phyloP scores from a whole-genome alignment of 2,888 invertebrate species.

The Rotaria magnacalcarata region DNA sequence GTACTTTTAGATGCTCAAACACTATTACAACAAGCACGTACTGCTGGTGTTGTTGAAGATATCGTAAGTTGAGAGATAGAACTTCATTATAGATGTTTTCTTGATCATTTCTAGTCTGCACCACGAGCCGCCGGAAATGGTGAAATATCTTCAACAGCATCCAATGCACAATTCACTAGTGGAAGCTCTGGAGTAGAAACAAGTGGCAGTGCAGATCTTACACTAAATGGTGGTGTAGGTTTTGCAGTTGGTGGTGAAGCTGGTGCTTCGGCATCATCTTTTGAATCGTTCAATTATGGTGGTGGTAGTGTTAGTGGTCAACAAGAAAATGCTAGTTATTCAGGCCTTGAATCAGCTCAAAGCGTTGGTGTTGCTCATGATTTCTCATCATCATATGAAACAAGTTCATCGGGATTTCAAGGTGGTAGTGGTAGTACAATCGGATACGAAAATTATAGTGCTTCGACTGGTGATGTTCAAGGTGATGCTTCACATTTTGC shows the following conservation, averaged over 20 bases:
- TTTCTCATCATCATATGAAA: background rate
- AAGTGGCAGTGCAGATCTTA: too few relatives aligned
- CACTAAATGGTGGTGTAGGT: too few relatives aligned
- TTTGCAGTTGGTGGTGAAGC: background rate
- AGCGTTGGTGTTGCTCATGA: background rate
- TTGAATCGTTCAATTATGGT: background rate
- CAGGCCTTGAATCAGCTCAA: background rate
- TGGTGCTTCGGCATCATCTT: background rate
- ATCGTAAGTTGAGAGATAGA: background rate
- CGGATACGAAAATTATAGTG: background rate
- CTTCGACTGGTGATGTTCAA: background rate
- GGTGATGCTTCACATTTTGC: background rate
- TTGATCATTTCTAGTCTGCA: background rate
- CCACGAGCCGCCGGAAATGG: background rate
- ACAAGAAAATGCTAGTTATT: background rate
- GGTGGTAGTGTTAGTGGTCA: background rate
- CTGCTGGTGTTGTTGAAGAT: constrained; percentile 21
- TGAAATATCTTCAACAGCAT: background rate
- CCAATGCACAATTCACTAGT: background rate
- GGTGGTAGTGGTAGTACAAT: background rate
- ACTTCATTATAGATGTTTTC: background rate
- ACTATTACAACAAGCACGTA: background rate
- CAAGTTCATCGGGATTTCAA: background rate
- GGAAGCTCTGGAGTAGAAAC: background rate
- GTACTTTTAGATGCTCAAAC: background rate